phyloP scores from a whole-genome alignment of 2,113 vertebrate genomes.

The Myxocyprinus asiaticus region DNA sequence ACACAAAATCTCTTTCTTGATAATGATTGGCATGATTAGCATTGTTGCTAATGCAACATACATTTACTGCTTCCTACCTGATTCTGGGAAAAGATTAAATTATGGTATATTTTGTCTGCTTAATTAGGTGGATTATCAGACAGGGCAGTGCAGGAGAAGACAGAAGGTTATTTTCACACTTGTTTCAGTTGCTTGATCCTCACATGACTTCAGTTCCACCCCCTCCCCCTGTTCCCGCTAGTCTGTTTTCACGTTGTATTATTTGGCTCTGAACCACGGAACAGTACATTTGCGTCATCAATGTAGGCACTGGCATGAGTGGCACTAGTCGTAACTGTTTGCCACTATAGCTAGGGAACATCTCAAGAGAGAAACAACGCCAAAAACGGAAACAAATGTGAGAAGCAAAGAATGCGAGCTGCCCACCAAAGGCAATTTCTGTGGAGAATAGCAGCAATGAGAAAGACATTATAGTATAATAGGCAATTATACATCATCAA shows the following conservation, averaged over 20 bases:
- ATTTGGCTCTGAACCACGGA: not conserved
- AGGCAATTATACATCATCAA: not conserved
- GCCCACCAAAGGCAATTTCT: not conserved
- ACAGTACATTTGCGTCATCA: not conserved
- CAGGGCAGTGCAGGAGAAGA: not conserved
- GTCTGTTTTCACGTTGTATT: not conserved
- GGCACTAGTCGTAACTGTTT: not conserved
- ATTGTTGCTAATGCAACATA: no score
- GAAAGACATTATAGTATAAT: conserved; percentile 16
- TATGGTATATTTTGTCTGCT: not conserved
- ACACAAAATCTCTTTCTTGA: no score
- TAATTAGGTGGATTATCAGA: not conserved
- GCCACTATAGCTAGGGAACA: not conserved
- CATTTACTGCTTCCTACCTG: no score
- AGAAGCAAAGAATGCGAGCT: not conserved
- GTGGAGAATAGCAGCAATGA: not conserved
- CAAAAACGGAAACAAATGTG: not conserved
- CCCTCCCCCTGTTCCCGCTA: not conserved
- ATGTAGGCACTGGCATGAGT: not conserved
- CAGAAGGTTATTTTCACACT: not conserved
- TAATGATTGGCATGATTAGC: no score
- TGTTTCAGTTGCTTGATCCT: not conserved
- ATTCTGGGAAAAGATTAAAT: no score
- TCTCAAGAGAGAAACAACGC: not conserved
- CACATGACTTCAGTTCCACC: not conserved